Percentiles rank a stretch among this genome's conserved stretches.
Evolutionary conservation across 2,113 vertebrate species (phyloP).

Genomic region (Sander lucioperca): DNA sequence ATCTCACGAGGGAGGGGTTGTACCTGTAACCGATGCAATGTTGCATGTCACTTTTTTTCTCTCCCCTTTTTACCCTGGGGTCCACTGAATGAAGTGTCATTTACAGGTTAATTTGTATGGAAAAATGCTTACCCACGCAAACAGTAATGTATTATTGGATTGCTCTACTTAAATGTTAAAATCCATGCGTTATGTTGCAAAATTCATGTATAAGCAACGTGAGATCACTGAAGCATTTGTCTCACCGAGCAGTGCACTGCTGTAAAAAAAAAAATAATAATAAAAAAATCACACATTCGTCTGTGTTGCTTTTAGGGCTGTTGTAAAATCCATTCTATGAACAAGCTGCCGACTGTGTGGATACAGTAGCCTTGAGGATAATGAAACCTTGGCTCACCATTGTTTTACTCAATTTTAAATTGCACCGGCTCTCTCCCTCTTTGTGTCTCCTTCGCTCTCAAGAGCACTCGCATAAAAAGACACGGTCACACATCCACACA

Average conservation of each 20-base stretch:
- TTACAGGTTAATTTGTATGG: conserved; percentile 6
- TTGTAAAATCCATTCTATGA: conserved; percentile 52
- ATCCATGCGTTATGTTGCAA: conserved; percentile 27
- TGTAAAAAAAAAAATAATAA: conserved; percentile 27
- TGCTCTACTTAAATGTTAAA: conserved; percentile 16
- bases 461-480: not conserved
- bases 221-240: conserved; percentile 32
- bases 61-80: not conserved
- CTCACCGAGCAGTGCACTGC: conserved; percentile 5
- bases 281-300: conserved; percentile 30
- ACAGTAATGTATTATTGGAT: conserved; percentile 17
- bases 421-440: conserved; percentile 29
- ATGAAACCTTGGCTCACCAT: conserved; percentile 51
- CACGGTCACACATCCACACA: not conserved
- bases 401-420: conserved; percentile 52
- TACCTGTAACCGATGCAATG: conserved; percentile 34
- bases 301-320: conserved; percentile 45
- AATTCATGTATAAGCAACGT: conserved; percentile 26
- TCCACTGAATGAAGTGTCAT: not conserved
- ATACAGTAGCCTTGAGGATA: conserved; percentile 62
- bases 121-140: conserved; percentile 14
- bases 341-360: conserved; percentile 61
- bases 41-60: not conserved
- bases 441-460: conserved; percentile 6
- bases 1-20: conserved; percentile 3